These are phyloP conservation scores for Halcyon malimbica DNA, from an alignment of 2,113 vertebrate genomes.

Conservation along the genomic window DNA sequence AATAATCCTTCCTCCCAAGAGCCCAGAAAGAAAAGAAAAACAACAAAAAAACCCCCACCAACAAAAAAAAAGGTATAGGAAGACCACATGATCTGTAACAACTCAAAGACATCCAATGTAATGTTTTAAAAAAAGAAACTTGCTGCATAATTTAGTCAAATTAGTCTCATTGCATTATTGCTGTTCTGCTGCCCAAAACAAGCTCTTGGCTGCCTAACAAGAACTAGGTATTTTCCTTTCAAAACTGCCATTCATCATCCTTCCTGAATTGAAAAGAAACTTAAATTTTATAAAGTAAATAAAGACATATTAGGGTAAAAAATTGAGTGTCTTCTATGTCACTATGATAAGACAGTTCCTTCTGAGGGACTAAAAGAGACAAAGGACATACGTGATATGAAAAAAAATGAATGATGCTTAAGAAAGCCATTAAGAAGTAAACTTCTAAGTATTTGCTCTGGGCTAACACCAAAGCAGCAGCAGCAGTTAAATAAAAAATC, in stretches of 20 bases:
- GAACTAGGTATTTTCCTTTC: background rate
- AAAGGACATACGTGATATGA: background rate
- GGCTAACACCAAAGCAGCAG: background rate
- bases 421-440: background rate
- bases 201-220: background rate
- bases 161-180: background rate
- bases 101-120: background rate
- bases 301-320: background rate
- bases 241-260: background rate
- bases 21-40: background rate
- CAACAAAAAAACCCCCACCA: too few relatives aligned
- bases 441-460: background rate
- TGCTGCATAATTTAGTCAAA: background rate
- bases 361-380: background rate
- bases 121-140: background rate
- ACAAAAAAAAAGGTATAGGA: background rate
- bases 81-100: background rate
- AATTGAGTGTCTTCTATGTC: background rate
- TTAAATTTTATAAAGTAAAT: background rate
- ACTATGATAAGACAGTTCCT: background rate
- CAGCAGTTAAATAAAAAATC: slow-evolving; percentile 3
- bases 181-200: background rate
- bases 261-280: background rate
- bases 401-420: background rate
- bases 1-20: background rate